Conservation (phyloP, 2,888 invertebrate species). For the Tachystola acroxantha region DNA sequence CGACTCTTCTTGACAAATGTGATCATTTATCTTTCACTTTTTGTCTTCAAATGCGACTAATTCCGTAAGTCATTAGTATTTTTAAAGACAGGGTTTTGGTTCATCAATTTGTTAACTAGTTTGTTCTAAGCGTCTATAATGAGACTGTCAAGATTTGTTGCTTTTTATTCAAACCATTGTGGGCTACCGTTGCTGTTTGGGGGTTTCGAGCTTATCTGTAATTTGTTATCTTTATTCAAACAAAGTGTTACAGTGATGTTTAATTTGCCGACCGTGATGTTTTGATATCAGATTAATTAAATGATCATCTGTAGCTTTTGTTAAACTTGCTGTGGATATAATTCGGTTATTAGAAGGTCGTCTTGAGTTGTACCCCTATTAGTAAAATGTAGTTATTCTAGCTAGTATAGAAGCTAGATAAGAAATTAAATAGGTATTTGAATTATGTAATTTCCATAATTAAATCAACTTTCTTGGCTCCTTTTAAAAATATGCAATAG, state of each 20-base stretch:
- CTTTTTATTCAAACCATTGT: slow-evolving; percentile 24
- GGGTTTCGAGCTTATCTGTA: slow-evolving; percentile 9
- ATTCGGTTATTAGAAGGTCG: no score
- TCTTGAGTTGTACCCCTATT: no score
- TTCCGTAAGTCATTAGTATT: slow-evolving; percentile 5
- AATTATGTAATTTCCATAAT: no score
- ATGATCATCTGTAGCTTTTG: not conserved
- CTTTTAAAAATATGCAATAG: no score
- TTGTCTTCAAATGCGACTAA: slow-evolving; percentile 5
- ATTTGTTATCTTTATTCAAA: slow-evolving; percentile 6
- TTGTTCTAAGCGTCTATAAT: slow-evolving; percentile 33
- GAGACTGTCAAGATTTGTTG: slow-evolving; percentile 36
- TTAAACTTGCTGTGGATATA: no score
- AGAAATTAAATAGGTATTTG: no score
- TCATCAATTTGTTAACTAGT: slow-evolving; percentile 31
- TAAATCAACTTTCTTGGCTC: no score
- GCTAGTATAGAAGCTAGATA: no score
- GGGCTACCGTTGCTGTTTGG: slow-evolving; percentile 26
- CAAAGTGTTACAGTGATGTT: not conserved
- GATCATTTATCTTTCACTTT: slow-evolving; percentile 23
- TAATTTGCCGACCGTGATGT: not conserved
- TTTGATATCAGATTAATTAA: not conserved
- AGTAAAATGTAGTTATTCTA: no score
- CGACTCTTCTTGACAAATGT: slow-evolving; percentile 24
- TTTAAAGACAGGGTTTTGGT: slow-evolving; percentile 4